phyloP scores from a whole-genome alignment of 1,140 invertebrate species.

The Euura saliciscinereae region DNA sequence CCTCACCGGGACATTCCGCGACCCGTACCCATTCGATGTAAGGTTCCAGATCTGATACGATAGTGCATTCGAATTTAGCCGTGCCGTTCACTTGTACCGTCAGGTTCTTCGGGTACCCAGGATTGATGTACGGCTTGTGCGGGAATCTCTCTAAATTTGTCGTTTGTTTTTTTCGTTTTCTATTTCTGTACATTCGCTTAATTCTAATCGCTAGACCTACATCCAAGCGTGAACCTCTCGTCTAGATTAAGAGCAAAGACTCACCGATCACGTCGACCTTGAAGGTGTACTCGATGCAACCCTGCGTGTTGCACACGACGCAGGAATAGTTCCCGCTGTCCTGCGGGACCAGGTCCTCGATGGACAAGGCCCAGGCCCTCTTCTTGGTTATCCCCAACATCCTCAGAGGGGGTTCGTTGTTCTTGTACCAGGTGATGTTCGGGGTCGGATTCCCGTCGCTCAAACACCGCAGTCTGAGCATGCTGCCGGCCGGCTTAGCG shows the following conservation, averaged over 20 bases:
- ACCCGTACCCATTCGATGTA: slow-evolving; percentile 75
- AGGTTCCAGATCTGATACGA: slow-evolving; percentile 76
- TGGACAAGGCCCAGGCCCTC: slow-evolving; percentile 70
- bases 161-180: background rate
- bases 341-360: slow-evolving; percentile 76
- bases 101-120: slow-evolving; percentile 78
- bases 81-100: slow-evolving; percentile 74
- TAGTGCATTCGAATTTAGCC: slow-evolving; percentile 75
- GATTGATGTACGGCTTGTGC: slow-evolving; percentile 79
- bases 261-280: slow-evolving; percentile 77
- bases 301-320: slow-evolving; percentile 77
- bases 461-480: slow-evolving; percentile 68
- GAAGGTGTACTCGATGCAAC: slow-evolving; percentile 78
- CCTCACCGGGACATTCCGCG: slow-evolving; percentile 59
- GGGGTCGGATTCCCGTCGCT: slow-evolving; percentile 75
- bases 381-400: slow-evolving; percentile 64
- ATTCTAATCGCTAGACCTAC: background rate
- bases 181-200: slow-evolving; percentile 13
- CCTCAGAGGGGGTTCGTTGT: slow-evolving; percentile 66
- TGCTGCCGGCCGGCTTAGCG: slow-evolving; percentile 73
- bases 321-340: slow-evolving; percentile 90
- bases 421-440: slow-evolving; percentile 81
- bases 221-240: background rate
- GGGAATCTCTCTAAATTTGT: slow-evolving; percentile 70
- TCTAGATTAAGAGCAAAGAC: slow-evolving; percentile 32